Evolutionary conservation across 2,113 vertebrate species (phyloP), one percentile per base, ranked within the genome.

Genomic region (Oplegnathus fasciatus): DNA sequence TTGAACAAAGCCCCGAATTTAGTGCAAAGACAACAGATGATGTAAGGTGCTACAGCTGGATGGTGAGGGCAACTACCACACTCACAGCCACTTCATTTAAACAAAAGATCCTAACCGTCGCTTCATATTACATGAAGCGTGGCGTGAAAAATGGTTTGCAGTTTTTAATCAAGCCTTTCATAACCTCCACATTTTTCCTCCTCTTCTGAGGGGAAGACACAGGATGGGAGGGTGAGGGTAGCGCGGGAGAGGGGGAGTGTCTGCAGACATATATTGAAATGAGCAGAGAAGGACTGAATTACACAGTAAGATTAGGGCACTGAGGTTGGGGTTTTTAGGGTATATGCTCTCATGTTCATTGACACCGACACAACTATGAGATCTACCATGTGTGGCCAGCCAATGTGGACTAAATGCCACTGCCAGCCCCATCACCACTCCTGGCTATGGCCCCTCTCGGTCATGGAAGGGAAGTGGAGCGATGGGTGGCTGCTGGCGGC

Each of bases 401-500:
- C 83, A 75, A 70, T 20, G 8, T 70, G 77, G 78, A 50, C 72
- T 58, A 42, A 71, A 62, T n/a, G 65, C 15, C 10, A 2, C 62
- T 75, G 81, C 83, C 90, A 84, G 84, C 44, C 44, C 86, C 76
- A 64, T 90, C 85, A n/a, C 74, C 82, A 42, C 86, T 83, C 48
- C 84, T 90, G 89, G 80, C 83, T 86, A 67, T 0, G 44, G 78
- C 83, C 83, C 48, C 83, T 87, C 86, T 66, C 70, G 60, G 88
- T 89, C 89, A 85, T 83, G 83, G 89, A 91, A 85, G 92, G 86
- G 87, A 89, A 91, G 88, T 40, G 86, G 82, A 90, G 92, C 92
- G 83, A 70, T 84, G 78, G 92, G 86, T 73, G 87, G 86, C 91
- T 85, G 86, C 84, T 91, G 87, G 90, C 82, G 83, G 83, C 91